Base-by-base conservation (phyloP, 2,797 vertebrate genomes). In the Ceyx erithaca region DNA sequence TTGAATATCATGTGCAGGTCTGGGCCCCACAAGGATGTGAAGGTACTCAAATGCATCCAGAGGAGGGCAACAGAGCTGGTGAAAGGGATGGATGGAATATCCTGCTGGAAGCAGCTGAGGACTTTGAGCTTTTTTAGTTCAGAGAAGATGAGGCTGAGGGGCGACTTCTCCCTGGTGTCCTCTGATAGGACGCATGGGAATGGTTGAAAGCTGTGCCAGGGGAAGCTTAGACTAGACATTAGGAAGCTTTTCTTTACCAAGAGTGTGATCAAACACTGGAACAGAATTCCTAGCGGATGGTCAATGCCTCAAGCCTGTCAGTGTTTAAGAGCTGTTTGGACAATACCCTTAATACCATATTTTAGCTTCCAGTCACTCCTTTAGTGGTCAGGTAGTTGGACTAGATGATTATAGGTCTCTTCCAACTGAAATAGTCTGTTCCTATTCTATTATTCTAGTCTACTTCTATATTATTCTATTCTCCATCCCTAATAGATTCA, bases 121-220 rank as follows among this genome's bases (percentile, higher is more conserved):
- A 22, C 23, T 55, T 55, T 10, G 23, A 9, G 7, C 3, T 61
- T 68, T 7, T 33, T 19, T 62, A 30, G 23, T 62, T 46, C 12
- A 8, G 26, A 62, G 35, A 30, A 41, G 41, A 41, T 18, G 26
- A 62, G 59, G 18, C 26, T 30, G 37, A 41, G 17, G 26, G 18
- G 26, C 17, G 6, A 20, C 37, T 73, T 40, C 35, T 46, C 12
- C 31, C 17, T 23, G 45, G 21, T 3, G 52, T 41, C 45, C 35
- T 31, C 13, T 8, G 8, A 12, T 6, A 69, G 57, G 26, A 33
- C 0, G 0, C 0, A 0, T 45, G 28, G 23, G 28, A 63, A 57
- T 22, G 7, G 41, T 68, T 61, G 33, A 31, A 28, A 35, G 26
- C n/a, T 70, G 37, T 1, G 0, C 12, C 22, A 35, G 17, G 4